phyloP scores from a whole-genome alignment of 2,113 vertebrate species.

The Lutjanus erythropterus region DNA sequence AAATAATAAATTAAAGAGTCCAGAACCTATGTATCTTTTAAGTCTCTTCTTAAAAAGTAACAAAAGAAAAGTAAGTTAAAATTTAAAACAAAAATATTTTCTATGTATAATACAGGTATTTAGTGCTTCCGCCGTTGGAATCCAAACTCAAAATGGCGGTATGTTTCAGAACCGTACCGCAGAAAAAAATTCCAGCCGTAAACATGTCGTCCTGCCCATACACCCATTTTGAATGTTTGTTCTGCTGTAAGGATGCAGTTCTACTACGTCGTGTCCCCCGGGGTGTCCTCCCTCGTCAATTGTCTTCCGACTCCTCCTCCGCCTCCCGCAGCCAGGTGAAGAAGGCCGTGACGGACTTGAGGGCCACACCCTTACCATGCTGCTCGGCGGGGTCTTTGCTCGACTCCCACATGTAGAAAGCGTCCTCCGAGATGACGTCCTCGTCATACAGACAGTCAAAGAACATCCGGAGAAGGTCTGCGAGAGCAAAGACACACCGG shows the following conservation, averaged over 20 bases:
- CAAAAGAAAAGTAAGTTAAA: slow-evolving; percentile 91
- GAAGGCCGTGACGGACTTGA: slow-evolving; percentile 96
- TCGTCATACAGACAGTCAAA: slow-evolving; percentile 99
- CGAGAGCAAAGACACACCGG: background rate
- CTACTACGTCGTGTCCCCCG: slow-evolving; percentile 87
- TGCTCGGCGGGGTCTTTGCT: slow-evolving; percentile 97
- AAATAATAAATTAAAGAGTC: slow-evolving; percentile 99
- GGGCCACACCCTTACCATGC: slow-evolving; percentile 94
- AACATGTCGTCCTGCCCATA: slow-evolving; percentile 80
- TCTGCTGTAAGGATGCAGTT: slow-evolving; percentile 78
- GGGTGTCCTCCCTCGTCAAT: slow-evolving; percentile 86
- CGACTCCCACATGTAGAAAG: slow-evolving; percentile 97
- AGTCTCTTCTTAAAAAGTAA: slow-evolving; percentile 96
- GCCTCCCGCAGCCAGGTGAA: slow-evolving; percentile 99
- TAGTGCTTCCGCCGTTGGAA: slow-evolving; percentile 90
- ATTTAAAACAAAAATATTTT: slow-evolving; percentile 97
- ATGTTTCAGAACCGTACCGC: slow-evolving; percentile 86
- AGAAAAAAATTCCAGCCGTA: slow-evolving; percentile 87
- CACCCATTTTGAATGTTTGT: slow-evolving; percentile 83
- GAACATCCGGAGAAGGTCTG: slow-evolving; percentile 98
- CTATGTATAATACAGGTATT: slow-evolving; percentile 98
- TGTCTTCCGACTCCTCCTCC: slow-evolving; percentile 98
- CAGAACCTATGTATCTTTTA: slow-evolving; percentile 89
- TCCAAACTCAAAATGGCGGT: slow-evolving; percentile 83
- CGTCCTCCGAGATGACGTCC: slow-evolving; percentile 98